Conservation (phyloP, 2,113 vertebrate species). For the Aspiorhynchus laticeps region DNA sequence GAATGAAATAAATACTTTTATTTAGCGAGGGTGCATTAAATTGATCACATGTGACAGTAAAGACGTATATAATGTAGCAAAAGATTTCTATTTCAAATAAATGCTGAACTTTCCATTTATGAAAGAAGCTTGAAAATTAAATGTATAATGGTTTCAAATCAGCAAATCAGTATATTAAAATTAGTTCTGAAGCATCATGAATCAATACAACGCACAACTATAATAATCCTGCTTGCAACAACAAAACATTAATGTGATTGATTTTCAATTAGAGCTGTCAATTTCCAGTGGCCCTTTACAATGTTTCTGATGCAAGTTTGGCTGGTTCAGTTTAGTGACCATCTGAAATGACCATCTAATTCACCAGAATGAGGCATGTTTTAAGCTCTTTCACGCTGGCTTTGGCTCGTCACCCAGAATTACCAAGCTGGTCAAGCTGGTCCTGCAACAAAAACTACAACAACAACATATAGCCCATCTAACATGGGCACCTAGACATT, state of each 20-base stretch:
- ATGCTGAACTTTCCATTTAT: too few relatives aligned
- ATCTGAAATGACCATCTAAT: background rate
- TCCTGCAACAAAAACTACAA: background rate
- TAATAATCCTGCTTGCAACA: background rate
- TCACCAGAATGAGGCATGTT: background rate
- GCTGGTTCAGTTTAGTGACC: background rate
- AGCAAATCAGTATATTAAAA: background rate
- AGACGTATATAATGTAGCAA: too few relatives aligned
- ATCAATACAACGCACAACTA: background rate
- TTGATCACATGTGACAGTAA: background rate
- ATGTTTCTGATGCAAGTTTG: background rate
- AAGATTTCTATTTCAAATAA: too few relatives aligned
- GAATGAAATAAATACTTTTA: background rate
- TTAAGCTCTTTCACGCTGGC: background rate
- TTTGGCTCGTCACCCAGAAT: background rate
- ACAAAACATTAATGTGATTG: background rate
- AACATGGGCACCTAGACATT: background rate
- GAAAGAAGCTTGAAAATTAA: too few relatives aligned
- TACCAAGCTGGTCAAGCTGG: background rate
- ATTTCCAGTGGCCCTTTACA: background rate
- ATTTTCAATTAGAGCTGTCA: background rate
- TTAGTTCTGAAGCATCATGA: background rate
- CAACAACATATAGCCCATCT: background rate
- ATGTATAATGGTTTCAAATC: too few relatives aligned
- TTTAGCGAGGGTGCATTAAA: background rate